A percentile compares a stretch with the other conserved stretches of the same genome.
Evolutionary conservation across 30 jellyfish, hydroid and myxozoan genomes (phyloP).

Genomic region (Morbakka virulenta): DNA sequence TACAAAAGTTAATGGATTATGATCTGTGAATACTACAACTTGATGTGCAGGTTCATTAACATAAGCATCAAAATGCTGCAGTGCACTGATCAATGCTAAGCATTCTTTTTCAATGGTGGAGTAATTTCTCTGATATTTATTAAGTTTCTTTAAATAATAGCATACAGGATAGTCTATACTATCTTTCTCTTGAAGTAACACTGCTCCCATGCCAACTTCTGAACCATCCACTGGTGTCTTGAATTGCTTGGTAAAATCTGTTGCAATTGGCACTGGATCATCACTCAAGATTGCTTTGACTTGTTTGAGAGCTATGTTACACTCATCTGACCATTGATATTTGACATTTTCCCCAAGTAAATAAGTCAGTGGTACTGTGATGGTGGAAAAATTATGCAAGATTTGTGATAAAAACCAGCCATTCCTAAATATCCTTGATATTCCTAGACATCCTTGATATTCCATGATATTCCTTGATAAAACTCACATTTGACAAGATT

Average conservation of each 20-base stretch:
- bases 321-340: conserved; percentile 45
- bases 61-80: conserved; percentile 2
- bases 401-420: too few species aligned
- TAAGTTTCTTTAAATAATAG: conserved; percentile 28
- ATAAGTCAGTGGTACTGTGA: conserved; percentile 40
- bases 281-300: conserved; percentile 9
- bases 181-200: conserved; percentile 37
- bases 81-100: neutral
- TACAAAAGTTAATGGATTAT: neutral
- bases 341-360: conserved; percentile 24
- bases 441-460: too few species aligned
- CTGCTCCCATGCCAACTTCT: conserved; percentile 47
- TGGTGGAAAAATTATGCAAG: conserved; percentile 33
- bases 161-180: conserved; percentile 39
- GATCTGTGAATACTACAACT: conserved; percentile 1
- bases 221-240: conserved; percentile 39
- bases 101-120: conserved; percentile 42
- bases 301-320: conserved; percentile 41
- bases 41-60: neutral
- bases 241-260: conserved; percentile 25
- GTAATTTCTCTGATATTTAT: conserved; percentile 16
- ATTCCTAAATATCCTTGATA: too few species aligned
- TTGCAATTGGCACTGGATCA: conserved; percentile 51
- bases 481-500: conserved; percentile 54
- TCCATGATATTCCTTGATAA: too few species aligned